Percentiles rank a stretch among this genome's conserved stretches.
These are phyloP conservation scores for Lepilemur septentrionalis DNA, from an alignment of 2,797 vertebrate genomes.

Conservation along the genomic window DNA sequence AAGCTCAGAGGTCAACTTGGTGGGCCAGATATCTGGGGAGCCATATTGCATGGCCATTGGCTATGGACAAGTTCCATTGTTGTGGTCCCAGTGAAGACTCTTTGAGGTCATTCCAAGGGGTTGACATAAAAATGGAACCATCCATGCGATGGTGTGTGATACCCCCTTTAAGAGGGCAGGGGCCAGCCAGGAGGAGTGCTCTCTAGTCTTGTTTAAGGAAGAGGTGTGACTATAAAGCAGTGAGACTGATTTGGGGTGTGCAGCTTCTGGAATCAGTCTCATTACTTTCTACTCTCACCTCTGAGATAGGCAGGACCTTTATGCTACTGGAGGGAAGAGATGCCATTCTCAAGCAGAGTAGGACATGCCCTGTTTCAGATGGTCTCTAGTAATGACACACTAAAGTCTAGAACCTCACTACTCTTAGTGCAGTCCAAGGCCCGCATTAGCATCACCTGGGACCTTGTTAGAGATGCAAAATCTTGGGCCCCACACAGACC, in stretches of 20 bases:
- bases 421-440: not conserved
- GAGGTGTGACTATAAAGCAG: constrained; percentile 9
- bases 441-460: not conserved
- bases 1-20: not conserved
- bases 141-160: not conserved
- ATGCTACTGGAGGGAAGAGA: not conserved
- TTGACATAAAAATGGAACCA: not conserved
- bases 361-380: not conserved
- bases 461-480: not conserved
- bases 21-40: not conserved
- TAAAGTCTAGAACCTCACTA: not conserved
- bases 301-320: not conserved
- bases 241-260: constrained; percentile 9
- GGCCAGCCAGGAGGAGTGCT: not conserved
- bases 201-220: not conserved
- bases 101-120: not conserved
- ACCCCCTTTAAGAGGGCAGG: not conserved
- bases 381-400: not conserved
- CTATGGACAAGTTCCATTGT: not conserved
- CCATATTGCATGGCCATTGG: not conserved
- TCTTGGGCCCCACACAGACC: not conserved
- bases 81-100: not conserved
- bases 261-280: constrained; percentile 53
- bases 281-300: constrained; percentile 33
- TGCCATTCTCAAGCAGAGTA: not conserved